phyloP scores from a whole-genome alignment of 1,140 invertebrate genomes.

The Andricus grossulariae region DNA sequence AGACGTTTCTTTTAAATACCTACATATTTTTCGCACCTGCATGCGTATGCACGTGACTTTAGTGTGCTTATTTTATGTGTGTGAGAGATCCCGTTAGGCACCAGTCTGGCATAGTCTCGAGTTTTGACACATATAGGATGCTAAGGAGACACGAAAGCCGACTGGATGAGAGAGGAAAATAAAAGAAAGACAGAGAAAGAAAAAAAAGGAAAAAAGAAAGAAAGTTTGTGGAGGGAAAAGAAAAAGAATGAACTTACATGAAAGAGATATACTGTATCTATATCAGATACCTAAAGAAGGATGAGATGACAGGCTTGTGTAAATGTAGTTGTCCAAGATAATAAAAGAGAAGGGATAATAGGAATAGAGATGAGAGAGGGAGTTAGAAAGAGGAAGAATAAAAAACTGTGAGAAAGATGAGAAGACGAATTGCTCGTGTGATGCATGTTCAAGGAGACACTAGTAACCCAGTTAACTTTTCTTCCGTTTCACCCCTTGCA shows the following conservation, averaged over 20 bases:
- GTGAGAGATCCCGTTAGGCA: conserved; percentile 57
- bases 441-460: conserved; percentile 51
- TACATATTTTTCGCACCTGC: conserved; percentile 46
- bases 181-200: neutral
- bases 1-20: conserved; percentile 37
- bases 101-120: conserved; percentile 47
- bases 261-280: too few relatives aligned
- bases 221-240: neutral
- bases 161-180: conserved; percentile 29
- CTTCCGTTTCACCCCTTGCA: conserved; percentile 31
- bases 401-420: conserved; percentile 45
- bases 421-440: conserved; percentile 36
- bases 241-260: neutral
- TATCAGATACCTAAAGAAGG: neutral
- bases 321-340: neutral
- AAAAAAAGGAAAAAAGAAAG: neutral
- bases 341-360: neutral
- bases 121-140: conserved; percentile 57
- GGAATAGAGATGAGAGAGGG: conserved; percentile 8
- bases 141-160: conserved; percentile 18
- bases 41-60: conserved; percentile 47
- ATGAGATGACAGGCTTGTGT: neutral
- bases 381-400: conserved; percentile 34
- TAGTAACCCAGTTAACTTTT: conserved; percentile 63
- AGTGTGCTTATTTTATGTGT: conserved; percentile 40